Percentiles rank a stretch among this genome's conserved stretches.
Conservation (phyloP, 1,140 invertebrate species). For the Paramacrobiotus metropolitanus region DNA sequence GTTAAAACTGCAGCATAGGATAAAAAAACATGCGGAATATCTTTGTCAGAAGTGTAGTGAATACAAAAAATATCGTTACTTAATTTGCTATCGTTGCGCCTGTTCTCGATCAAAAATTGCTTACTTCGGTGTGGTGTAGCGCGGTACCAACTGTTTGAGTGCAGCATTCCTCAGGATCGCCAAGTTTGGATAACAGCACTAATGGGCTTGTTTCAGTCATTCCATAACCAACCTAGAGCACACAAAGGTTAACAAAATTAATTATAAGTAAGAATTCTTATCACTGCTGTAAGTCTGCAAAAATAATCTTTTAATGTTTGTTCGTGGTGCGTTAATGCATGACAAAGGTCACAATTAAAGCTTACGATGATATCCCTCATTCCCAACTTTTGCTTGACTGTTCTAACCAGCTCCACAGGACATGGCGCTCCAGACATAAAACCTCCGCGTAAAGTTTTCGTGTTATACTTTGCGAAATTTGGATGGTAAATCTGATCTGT, state of each 20-base stretch:
- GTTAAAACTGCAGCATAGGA: too few species aligned
- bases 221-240: conserved; percentile 50
- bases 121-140: conserved; percentile 50
- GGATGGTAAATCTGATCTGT: conserved; percentile 44
- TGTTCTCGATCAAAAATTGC: too few species aligned
- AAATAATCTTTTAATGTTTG: too few species aligned
- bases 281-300: too few species aligned
- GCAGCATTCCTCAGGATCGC: conserved; percentile 38
- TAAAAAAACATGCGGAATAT: too few species aligned
- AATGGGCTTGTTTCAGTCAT: conserved; percentile 61
- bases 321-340: too few species aligned
- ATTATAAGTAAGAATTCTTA: conserved; percentile 10
- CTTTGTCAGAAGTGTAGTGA: too few species aligned
- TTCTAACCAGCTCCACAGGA: conserved; percentile 40
- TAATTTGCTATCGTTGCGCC: too few species aligned
- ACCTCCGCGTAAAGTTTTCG: conserved; percentile 29
- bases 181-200: conserved; percentile 36
- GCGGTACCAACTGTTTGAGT: conserved; percentile 51
- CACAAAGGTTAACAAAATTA: neutral
- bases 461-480: conserved; percentile 20
- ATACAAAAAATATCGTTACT: too few species aligned
- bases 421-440: conserved; percentile 30
- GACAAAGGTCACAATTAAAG: too few species aligned
- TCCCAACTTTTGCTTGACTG: conserved; percentile 30
- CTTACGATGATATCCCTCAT: conserved; percentile 28